phyloP scores from a whole-genome alignment of 1,140 invertebrate species.

The Ylistrum balloti region DNA sequence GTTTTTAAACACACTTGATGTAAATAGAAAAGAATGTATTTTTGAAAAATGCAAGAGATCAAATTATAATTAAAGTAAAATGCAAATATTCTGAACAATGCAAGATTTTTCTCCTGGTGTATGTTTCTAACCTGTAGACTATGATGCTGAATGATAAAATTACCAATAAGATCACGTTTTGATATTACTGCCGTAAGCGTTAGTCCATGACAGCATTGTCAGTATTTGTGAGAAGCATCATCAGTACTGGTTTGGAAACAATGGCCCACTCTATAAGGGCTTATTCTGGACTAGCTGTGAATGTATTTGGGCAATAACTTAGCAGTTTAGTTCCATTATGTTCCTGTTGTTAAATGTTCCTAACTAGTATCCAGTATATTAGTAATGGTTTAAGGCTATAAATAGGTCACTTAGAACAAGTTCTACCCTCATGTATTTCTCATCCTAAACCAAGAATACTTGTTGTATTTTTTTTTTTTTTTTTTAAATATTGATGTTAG shows the following conservation, averaged over 20 bases:
- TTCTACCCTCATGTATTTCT: conserved; percentile 2
- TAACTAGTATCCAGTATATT: conserved; percentile 16
- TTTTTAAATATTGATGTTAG: neutral
- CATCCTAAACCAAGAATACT: neutral
- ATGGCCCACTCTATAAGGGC: neutral
- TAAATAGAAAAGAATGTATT: neutral
- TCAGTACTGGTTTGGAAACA: neutral
- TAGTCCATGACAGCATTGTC: neutral
- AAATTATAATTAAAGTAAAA: neutral
- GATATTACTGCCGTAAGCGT: neutral
- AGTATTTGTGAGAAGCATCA: neutral
- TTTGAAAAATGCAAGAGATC: neutral
- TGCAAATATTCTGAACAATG: conserved; percentile 28
- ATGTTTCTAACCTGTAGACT: neutral
- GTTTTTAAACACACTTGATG: neutral
- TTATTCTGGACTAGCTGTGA: neutral
- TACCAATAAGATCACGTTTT: neutral
- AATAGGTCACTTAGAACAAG: neutral
- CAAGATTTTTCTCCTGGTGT: neutral
- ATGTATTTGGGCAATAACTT: conserved; percentile 16
- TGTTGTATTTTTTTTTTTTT: neutral
- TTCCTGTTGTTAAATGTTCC: conserved; percentile 2
- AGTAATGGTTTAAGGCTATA: neutral
- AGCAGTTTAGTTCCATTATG: neutral
- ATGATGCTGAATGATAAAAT: neutral